phyloP scores from a whole-genome alignment of 2,888 invertebrate genomes.

The Myopa testacea region DNA sequence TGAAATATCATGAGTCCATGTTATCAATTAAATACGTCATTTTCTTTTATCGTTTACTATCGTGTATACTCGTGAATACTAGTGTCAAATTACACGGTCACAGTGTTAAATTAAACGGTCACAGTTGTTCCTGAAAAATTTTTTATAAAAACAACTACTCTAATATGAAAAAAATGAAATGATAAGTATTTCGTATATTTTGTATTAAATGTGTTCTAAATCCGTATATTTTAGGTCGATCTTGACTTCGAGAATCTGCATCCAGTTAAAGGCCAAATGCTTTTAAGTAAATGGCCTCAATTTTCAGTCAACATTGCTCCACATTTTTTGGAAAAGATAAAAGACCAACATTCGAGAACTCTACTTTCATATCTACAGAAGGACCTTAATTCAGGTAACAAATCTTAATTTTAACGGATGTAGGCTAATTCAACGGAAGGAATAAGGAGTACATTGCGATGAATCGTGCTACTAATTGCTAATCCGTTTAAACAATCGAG shows the following conservation, averaged over 20 bases:
- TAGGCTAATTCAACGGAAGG: too few species aligned
- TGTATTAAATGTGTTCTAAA: slow-evolving; percentile 1
- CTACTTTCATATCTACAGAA: too few species aligned
- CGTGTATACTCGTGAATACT: slow-evolving; percentile 4
- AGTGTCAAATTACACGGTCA: not conserved
- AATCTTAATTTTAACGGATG: too few species aligned
- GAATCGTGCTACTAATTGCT: too few species aligned
- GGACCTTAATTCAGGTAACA: too few species aligned
- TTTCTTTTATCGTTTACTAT: not conserved
- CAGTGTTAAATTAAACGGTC: not conserved
- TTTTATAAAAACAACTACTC: not conserved
- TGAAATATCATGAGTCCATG: too few species aligned
- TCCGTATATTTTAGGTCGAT: slow-evolving; percentile 3
- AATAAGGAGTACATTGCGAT: too few species aligned
- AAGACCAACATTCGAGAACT: not conserved
- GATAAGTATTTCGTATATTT: not conserved
- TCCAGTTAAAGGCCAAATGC: not conserved
- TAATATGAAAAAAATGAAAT: not conserved
- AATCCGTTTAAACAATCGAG: too few species aligned
- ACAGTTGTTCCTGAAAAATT: not conserved
- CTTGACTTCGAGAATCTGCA: not conserved
- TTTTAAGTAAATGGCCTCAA: not conserved
- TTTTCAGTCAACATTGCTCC: too few species aligned
- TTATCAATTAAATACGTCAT: not conserved
- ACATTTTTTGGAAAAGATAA: not conserved